phyloP scores from a whole-genome alignment of 2,888 invertebrate species.

The Phengaris arion region DNA sequence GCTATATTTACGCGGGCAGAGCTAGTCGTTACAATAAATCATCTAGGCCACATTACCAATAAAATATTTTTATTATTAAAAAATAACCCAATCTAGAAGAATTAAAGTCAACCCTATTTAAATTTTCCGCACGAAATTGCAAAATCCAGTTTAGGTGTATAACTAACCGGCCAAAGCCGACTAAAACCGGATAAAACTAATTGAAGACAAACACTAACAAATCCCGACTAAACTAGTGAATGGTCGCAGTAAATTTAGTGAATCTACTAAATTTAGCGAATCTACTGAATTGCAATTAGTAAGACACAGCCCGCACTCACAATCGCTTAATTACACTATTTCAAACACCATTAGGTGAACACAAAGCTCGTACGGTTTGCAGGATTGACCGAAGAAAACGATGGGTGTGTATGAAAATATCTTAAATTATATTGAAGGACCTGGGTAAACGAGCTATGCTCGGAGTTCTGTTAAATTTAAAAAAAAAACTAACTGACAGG shows the following conservation, averaged over 20 bases:
- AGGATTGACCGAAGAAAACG: not conserved
- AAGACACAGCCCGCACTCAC: conserved; percentile 17
- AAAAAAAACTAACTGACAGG: no score
- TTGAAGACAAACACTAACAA: conserved; percentile 25
- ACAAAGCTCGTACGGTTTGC: not conserved
- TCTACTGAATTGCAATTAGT: conserved; percentile 18
- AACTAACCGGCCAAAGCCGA: conserved; percentile 6
- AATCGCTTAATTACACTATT: conserved; percentile 21
- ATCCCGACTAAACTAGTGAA: conserved; percentile 12
- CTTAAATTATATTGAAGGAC: no score
- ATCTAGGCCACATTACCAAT: no score
- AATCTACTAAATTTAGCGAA: conserved; percentile 16
- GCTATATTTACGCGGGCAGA: no score
- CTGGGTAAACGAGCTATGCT: no score
- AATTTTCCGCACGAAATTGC: not conserved
- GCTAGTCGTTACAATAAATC: no score
- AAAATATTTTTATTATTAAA: not conserved
- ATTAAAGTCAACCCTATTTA: not conserved
- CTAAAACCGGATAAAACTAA: conserved; percentile 20
- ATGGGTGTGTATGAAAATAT: not conserved
- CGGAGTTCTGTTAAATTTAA: no score
- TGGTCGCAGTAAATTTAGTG: conserved; percentile 19
- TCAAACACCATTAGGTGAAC: conserved; percentile 7
- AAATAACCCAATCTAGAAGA: not conserved
- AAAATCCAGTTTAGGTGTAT: conserved; percentile 8